Evolutionary conservation across 1,140 invertebrate genomes (phyloP).

Genomic region (Macrobrachium nipponense): DNA sequence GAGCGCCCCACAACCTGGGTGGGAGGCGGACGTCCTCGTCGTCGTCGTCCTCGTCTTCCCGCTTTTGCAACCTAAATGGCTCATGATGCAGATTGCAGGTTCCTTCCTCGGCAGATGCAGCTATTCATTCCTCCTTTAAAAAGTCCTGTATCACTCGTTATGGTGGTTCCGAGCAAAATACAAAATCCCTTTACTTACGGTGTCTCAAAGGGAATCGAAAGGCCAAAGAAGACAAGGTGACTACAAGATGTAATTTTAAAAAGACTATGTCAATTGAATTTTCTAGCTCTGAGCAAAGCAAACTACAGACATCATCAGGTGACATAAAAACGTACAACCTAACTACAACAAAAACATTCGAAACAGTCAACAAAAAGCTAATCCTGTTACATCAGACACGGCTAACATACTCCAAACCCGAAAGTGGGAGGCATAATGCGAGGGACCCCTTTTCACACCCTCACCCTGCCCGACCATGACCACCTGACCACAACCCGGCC

Average conservation of each 20-base stretch:
- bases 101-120: slow-evolving; percentile 4
- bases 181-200: not conserved
- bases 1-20: slow-evolving; percentile 31
- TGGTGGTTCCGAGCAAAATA: not conserved
- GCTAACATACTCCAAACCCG: no score
- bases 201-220: not conserved
- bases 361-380: no score
- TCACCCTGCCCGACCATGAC: not conserved
- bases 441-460: not conserved
- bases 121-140: slow-evolving; percentile 26
- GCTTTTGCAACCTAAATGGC: slow-evolving; percentile 12
- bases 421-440: no score
- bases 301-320: no score
- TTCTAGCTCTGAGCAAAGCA: no score
- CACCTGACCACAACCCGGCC: not conserved
- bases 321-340: no score
- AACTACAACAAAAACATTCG: no score
- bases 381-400: no score
- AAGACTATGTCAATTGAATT: not conserved
- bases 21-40: slow-evolving; percentile 28
- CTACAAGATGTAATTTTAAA: not conserved
- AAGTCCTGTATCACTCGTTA: not conserved
- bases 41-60: not conserved
- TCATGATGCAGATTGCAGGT: slow-evolving; percentile 19
- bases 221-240: not conserved